phyloP scores from a whole-genome alignment of 2,797 vertebrate species.

The Schizothorax lantsangensis region DNA sequence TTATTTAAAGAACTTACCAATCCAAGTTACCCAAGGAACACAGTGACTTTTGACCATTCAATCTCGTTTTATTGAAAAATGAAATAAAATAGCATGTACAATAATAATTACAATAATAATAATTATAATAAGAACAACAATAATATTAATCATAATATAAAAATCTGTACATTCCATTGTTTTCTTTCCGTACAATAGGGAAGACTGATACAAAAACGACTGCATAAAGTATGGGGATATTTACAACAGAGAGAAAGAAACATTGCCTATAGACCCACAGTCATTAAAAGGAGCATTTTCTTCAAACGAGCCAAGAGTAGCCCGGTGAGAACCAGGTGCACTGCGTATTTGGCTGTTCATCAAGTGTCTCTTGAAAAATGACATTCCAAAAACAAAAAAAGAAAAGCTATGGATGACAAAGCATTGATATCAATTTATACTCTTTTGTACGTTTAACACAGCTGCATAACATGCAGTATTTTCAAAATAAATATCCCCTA shows the following conservation, averaged over 20 bases:
- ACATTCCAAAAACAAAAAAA: slow-evolving; percentile 59
- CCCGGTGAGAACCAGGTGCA: slow-evolving; percentile 77
- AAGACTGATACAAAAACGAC: slow-evolving; percentile 92
- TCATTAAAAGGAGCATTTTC: slow-evolving; percentile 73
- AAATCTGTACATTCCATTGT: slow-evolving; percentile 99
- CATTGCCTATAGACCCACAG: slow-evolving; percentile 74
- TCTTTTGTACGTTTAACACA: slow-evolving; percentile 37
- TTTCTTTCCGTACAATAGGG: slow-evolving; percentile 94
- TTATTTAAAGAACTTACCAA: slow-evolving; percentile 10
- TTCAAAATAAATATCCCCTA: slow-evolving; percentile 27
- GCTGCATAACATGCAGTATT: slow-evolving; percentile 38
- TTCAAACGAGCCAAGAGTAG: slow-evolving; percentile 65
- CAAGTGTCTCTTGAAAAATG: slow-evolving; percentile 67
- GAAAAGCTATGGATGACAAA: slow-evolving; percentile 56
- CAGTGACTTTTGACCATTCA: slow-evolving; percentile 65
- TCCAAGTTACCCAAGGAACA: slow-evolving; percentile 19
- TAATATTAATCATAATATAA: slow-evolving; percentile 85
- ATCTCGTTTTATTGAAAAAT: slow-evolving; percentile 94
- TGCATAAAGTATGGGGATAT: slow-evolving; percentile 79
- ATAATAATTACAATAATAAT: slow-evolving; percentile 76
- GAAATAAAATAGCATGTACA: slow-evolving; percentile 97
- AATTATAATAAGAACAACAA: slow-evolving; percentile 76
- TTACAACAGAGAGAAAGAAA: slow-evolving; percentile 70
- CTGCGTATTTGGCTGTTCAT: slow-evolving; percentile 78
- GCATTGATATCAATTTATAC: slow-evolving; percentile 55